These are phyloP conservation scores for Mesitornis unicolor DNA, from an alignment of 2,113 vertebrate genomes.

Conservation along the genomic window DNA sequence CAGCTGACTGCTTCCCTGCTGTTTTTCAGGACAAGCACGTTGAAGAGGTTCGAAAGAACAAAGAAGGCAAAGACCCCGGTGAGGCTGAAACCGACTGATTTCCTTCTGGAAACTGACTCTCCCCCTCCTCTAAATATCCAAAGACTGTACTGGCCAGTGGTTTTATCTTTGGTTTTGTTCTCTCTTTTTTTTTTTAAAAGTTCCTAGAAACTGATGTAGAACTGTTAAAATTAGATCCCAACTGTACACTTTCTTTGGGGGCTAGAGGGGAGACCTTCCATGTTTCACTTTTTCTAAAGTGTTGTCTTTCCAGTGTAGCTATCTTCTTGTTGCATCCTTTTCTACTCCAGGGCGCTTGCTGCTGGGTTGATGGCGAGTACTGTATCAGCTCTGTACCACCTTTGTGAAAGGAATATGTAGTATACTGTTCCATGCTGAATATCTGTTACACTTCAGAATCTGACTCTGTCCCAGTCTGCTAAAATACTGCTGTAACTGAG, in stretches of 20 bases:
- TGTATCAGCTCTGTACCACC: slow-evolving; percentile 77
- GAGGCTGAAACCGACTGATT: slow-evolving; percentile 79
- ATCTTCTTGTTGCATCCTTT: slow-evolving; percentile 81
- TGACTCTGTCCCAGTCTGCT: slow-evolving; percentile 74
- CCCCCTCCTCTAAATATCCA: slow-evolving; percentile 81
- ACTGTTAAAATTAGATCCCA: slow-evolving; percentile 76
- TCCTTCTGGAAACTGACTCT: slow-evolving; percentile 69
- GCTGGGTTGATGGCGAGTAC: slow-evolving; percentile 76
- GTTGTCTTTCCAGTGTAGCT: slow-evolving; percentile 84
- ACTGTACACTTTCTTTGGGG: slow-evolving; percentile 76
- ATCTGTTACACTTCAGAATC: slow-evolving; percentile 73
- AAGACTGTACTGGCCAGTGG: slow-evolving; percentile 87
- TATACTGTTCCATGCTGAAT: slow-evolving; percentile 73
- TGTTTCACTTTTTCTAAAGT: slow-evolving; percentile 83
- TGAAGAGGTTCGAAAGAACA: slow-evolving; percentile 94
- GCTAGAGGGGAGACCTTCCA: slow-evolving; percentile 75
- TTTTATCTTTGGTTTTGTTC: slow-evolving; percentile 76
- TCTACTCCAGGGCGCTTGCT: slow-evolving; percentile 71
- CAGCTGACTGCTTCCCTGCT: neutral
- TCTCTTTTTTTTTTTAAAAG: slow-evolving; percentile 64
- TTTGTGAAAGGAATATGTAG: slow-evolving; percentile 75
- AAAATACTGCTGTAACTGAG: slow-evolving; percentile 78
- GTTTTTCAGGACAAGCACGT: slow-evolving; percentile 89
- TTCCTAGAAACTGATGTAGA: slow-evolving; percentile 80
- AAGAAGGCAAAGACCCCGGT: slow-evolving; percentile 87